Percentiles rank a stretch among this genome's conserved stretches.
Conservation (phyloP, 2,113 vertebrate genomes). For the Datnioides undecimradiatus region DNA sequence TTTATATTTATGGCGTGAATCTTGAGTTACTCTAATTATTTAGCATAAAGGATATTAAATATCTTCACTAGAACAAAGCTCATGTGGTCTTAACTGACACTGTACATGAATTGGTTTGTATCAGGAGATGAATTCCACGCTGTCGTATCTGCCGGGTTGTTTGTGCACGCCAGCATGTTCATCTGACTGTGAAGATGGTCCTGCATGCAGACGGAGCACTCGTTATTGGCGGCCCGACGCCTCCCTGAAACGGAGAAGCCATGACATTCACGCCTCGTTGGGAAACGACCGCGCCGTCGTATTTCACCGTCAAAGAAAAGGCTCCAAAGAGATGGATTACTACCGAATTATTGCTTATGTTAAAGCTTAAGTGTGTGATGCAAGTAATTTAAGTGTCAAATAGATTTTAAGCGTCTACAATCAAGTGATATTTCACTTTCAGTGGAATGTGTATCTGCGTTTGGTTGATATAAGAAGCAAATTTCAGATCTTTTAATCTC, state of each 20-base stretch:
- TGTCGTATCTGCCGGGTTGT: neutral
- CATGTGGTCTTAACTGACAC: too few relatives aligned
- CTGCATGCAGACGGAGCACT: neutral
- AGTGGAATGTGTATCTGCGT: too few relatives aligned
- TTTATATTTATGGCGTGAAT: too few relatives aligned
- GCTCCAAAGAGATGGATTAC: neutral
- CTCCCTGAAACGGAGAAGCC: neutral
- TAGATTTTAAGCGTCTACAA: too few relatives aligned
- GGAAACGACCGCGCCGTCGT: neutral
- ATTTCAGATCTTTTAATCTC: too few relatives aligned
- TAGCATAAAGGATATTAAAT: too few relatives aligned
- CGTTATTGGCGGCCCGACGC: neutral
- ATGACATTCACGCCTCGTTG: constrained; percentile 3
- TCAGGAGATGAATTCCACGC: neutral
- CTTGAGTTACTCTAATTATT: too few relatives aligned
- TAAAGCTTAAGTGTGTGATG: neutral
- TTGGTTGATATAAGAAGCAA: too few relatives aligned
- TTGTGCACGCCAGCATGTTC: neutral
- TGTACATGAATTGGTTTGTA: neutral
- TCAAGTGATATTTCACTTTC: neutral
- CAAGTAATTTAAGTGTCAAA: too few relatives aligned
- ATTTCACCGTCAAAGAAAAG: neutral
- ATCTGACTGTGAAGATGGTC: neutral
- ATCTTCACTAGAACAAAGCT: too few relatives aligned
- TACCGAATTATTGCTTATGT: neutral